phyloP scores from a whole-genome alignment of 1,140 invertebrate species.

The Aphaenogaster rudis region DNA sequence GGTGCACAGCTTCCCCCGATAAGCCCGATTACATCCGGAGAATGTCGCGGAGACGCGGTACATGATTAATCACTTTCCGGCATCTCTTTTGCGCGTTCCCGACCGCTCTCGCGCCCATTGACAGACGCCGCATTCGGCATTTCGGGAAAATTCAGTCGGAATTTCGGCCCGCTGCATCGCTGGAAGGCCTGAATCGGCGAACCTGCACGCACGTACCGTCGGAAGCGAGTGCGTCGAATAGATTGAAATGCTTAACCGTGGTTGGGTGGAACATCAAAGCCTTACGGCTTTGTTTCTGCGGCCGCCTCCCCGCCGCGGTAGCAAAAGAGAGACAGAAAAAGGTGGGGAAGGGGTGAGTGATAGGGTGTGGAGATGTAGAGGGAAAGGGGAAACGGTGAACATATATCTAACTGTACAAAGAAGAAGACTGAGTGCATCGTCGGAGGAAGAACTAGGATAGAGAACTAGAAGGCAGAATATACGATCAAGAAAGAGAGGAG shows the following conservation, averaged over 20 bases:
- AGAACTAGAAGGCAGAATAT: not conserved
- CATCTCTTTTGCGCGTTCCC: constrained; percentile 12
- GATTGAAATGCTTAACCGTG: constrained; percentile 54
- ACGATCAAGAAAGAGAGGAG: not conserved
- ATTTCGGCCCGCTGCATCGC: constrained; percentile 21
- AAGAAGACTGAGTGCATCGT: constrained; percentile 3
- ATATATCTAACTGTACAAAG: constrained; percentile 10
- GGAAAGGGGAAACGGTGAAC: not conserved
- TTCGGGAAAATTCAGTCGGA: constrained; percentile 49
- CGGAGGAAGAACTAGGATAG: not conserved
- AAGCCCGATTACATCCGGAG: constrained; percentile 5
- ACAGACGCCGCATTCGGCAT: constrained; percentile 3
- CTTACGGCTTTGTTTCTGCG: constrained; percentile 54
- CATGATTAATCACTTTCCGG: constrained; percentile 50
- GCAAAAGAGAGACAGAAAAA: not conserved
- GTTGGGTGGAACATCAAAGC: constrained; percentile 48
- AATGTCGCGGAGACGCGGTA: constrained; percentile 46
- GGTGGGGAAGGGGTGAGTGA: not conserved
- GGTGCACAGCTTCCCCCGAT: not conserved
- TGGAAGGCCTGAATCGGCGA: constrained; percentile 20
- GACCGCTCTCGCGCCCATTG: not conserved
- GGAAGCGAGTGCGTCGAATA: constrained; percentile 38
- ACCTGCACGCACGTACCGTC: not conserved
- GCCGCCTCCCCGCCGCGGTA: not conserved
- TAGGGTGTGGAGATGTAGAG: not conserved